These are phyloP conservation scores for Vireo altiloquus DNA, from an alignment of 2,113 vertebrate species.

Conservation along the genomic window DNA sequence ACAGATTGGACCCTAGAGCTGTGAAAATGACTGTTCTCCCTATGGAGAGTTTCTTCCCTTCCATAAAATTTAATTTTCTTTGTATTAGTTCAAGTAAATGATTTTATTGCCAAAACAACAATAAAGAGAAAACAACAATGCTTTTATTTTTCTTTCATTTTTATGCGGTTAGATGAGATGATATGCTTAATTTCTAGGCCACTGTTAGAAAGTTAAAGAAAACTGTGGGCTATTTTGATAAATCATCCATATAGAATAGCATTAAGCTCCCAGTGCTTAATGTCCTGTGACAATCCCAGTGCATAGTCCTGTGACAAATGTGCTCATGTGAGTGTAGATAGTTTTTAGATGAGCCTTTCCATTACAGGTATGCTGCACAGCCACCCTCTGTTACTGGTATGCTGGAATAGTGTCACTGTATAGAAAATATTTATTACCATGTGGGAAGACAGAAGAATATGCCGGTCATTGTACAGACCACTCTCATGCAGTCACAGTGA, in stretches of 20 bases:
- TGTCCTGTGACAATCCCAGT: background rate
- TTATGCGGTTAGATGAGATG: background rate
- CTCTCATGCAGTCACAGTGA: background rate
- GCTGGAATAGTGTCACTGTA: background rate
- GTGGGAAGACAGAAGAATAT: background rate
- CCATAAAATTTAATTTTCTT: background rate
- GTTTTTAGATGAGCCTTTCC: background rate
- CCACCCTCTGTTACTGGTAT: background rate
- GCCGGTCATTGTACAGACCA: accelerated
- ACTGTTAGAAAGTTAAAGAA: background rate
- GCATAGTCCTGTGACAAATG: background rate
- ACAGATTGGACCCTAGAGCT: background rate
- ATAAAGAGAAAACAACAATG: background rate
- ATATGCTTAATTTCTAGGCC: background rate
- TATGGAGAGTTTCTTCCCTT: background rate
- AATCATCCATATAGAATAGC: background rate
- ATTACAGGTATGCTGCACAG: background rate
- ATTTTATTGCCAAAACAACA: background rate
- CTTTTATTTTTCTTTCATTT: background rate
- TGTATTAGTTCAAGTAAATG: background rate
- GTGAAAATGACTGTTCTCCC: background rate
- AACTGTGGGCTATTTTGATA: background rate
- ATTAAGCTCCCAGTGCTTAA: background rate
- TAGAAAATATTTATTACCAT: background rate
- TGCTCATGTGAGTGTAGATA: background rate